These are phyloP conservation scores for Bemisia tabaci DNA, from an alignment of 1,140 invertebrate genomes.

Conservation along the genomic window DNA sequence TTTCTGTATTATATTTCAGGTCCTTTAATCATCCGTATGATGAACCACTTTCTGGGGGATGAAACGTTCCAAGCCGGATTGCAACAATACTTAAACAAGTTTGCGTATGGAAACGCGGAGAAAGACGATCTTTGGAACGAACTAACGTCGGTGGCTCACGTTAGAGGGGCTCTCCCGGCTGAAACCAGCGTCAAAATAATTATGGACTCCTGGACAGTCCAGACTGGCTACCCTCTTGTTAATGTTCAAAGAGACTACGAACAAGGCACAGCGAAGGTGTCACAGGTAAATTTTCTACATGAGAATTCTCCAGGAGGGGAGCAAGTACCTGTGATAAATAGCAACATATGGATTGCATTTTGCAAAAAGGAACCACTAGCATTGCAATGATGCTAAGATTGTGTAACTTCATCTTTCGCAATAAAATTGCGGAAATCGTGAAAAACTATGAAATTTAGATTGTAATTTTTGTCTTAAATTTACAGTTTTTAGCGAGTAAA, in stretches of 20 bases:
- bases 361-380: no score
- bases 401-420: no score
- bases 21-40: constrained; percentile 68
- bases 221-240: constrained; percentile 59
- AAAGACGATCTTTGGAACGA: constrained; percentile 71
- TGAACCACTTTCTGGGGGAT: constrained; percentile 68
- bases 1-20: constrained; percentile 20
- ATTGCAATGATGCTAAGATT: no score
- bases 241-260: constrained; percentile 45
- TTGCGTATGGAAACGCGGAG: constrained; percentile 50
- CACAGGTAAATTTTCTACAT: constrained; percentile 36
- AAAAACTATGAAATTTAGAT: no score
- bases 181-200: constrained; percentile 27
- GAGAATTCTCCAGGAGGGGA: no score
- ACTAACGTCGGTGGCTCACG: constrained; percentile 44
- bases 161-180: neutral
- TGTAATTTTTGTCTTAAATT: no score
- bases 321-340: no score
- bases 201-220: constrained; percentile 56
- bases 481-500: no score
- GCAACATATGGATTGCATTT: no score
- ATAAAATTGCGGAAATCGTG: no score
- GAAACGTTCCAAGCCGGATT: constrained; percentile 53
- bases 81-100: constrained; percentile 44
- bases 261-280: constrained; percentile 36